Conservation (phyloP, 1,140 invertebrate species). For the Drosophila orena region DNA sequence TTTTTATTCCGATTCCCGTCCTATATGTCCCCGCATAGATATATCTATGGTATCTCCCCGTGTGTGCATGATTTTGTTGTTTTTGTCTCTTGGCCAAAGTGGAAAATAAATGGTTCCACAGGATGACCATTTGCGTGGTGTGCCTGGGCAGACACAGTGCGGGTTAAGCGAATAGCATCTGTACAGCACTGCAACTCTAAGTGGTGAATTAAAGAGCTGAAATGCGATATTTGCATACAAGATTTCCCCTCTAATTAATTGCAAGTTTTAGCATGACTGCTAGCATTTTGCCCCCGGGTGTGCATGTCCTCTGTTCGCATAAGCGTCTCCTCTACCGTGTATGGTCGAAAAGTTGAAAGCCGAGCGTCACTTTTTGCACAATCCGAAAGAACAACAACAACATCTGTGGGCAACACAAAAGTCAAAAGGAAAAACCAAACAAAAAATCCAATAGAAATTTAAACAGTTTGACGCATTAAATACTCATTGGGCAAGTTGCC, state of each 20-base stretch:
- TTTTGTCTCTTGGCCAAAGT: conserved; percentile 77
- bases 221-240: too few relatives aligned
- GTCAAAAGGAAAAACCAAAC: conserved; percentile 70
- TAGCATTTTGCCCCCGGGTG: background rate
- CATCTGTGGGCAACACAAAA: conserved; percentile 76
- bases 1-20: conserved; percentile 45
- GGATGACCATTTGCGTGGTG: conserved; percentile 80
- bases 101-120: conserved; percentile 83
- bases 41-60: conserved; percentile 19
- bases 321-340: conserved; percentile 41
- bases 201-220: too few relatives aligned
- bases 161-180: background rate
- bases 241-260: too few relatives aligned
- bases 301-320: conserved; percentile 18
- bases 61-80: conserved; percentile 40
- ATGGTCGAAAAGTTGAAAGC: conserved; percentile 77
- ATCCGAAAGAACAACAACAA: conserved; percentile 47
- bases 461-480: conserved; percentile 83
- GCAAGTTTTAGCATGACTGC: too few relatives aligned
- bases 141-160: background rate
- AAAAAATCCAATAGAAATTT: conserved; percentile 81
- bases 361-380: conserved; percentile 72
- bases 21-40: conserved; percentile 9
- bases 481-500: conserved; percentile 67
- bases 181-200: background rate